A percentile compares a stretch with the other conserved stretches of the same genome.
Evolutionary conservation across 1,140 invertebrate genomes (phyloP).

Genomic region (Bathynomus jamesi): DNA sequence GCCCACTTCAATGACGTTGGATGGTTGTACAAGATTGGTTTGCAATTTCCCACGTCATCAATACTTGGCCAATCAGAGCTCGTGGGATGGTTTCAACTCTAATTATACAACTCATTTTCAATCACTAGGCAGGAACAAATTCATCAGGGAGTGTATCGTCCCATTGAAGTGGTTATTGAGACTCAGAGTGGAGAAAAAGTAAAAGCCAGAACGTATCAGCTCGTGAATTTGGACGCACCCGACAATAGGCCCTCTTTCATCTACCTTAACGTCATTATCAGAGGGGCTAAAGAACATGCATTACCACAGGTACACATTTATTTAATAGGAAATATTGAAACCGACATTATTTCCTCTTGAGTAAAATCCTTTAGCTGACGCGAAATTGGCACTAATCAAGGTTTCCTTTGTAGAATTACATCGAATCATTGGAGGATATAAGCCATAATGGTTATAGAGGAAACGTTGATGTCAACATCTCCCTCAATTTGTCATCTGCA

Average conservation of each 20-base stretch:
- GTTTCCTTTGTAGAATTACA: constrained; percentile 49
- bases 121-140: constrained; percentile 70
- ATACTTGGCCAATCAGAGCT: too few relatives aligned
- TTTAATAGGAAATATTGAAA: background rate
- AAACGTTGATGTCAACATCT: too few relatives aligned
- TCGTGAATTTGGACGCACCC: constrained; percentile 47
- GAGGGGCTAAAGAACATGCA: constrained; percentile 59
- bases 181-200: constrained; percentile 47
- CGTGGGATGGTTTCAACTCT: too few relatives aligned
- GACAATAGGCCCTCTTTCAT: constrained; percentile 59
- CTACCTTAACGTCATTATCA: constrained; percentile 55
- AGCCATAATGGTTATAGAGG: too few relatives aligned
- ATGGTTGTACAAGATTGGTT: too few relatives aligned
- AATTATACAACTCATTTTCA: constrained; percentile 33
- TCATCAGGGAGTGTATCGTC: constrained; percentile 57
- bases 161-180: constrained; percentile 53
- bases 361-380: too few relatives aligned
- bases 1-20: too few relatives aligned
- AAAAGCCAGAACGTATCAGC: constrained; percentile 59
- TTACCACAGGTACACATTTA: constrained; percentile 54
- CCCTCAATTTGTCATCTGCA: too few relatives aligned
- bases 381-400: too few relatives aligned
- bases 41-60: too few relatives aligned
- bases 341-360: too few relatives aligned
- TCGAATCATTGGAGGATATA: constrained; percentile 53